phyloP scores from a whole-genome alignment of 2,888 invertebrate genomes.

The Harmothoe impar region DNA sequence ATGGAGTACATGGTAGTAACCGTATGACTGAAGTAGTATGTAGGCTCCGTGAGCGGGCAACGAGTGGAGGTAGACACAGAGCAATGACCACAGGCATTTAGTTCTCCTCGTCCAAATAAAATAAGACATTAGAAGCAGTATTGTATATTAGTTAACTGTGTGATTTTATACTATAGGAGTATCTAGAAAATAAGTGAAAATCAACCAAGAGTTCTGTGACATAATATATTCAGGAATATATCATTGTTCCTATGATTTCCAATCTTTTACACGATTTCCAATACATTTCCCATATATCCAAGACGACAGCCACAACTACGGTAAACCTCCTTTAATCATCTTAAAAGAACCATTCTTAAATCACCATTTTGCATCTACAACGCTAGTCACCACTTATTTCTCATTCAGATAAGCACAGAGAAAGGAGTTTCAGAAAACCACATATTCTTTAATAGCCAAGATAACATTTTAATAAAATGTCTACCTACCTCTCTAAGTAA shows the following conservation, averaged over 20 bases:
- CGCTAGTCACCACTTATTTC: background rate
- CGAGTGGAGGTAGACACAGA: no score
- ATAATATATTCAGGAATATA: background rate
- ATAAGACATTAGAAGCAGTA: background rate
- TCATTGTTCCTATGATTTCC: background rate
- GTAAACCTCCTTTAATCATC: background rate
- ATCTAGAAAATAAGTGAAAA: background rate
- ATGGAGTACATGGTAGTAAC: slow-evolving; percentile 3
- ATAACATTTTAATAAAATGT: background rate
- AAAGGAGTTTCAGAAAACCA: background rate
- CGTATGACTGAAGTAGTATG: background rate
- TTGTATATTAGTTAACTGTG: background rate
- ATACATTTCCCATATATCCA: background rate
- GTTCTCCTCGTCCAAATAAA: no score
- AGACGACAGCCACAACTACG: background rate
- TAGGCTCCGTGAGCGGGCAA: background rate
- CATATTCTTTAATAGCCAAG: background rate
- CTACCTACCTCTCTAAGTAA: background rate
- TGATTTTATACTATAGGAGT: background rate
- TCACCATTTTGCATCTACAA: background rate
- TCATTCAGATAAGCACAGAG: background rate
- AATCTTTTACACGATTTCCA: background rate
- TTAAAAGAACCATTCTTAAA: background rate
- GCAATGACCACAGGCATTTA: no score
- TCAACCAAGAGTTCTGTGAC: background rate